Conservation (phyloP, 1,140 invertebrate species). For the Orius insidiosus region DNA sequence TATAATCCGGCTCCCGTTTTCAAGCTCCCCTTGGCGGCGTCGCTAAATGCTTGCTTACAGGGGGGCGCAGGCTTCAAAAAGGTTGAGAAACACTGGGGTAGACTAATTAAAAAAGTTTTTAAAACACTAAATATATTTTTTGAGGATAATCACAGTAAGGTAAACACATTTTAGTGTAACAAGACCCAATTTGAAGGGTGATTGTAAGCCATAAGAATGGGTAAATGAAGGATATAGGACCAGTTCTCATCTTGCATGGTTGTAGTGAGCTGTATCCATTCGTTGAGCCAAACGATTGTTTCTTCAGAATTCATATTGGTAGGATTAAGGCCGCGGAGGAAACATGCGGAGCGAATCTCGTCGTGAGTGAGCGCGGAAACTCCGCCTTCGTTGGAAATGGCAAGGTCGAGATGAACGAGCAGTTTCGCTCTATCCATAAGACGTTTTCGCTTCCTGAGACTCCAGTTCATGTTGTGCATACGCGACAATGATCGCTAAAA, state of each 20-base stretch:
- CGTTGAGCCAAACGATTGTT: constrained; percentile 51
- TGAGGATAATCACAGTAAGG: background rate
- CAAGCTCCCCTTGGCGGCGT: no score
- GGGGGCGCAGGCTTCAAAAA: no score
- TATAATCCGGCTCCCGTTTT: no score
- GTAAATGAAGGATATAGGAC: constrained; percentile 64
- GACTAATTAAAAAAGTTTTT: no score
- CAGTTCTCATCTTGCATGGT: constrained; percentile 43
- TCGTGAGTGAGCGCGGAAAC: constrained; percentile 38
- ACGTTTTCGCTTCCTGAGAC: constrained; percentile 36
- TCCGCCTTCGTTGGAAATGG: constrained; percentile 60
- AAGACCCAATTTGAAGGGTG: constrained; percentile 62
- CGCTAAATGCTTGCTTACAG: no score
- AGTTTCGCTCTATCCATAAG: constrained; percentile 49
- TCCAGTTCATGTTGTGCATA: constrained; percentile 45
- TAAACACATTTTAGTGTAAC: constrained; percentile 24
- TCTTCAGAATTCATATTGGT: constrained; percentile 47
- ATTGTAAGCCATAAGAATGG: constrained; percentile 68
- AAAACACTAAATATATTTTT: no score
- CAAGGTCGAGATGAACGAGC: constrained; percentile 57
- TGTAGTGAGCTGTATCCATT: constrained; percentile 54
- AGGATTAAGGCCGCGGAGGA: constrained; percentile 51
- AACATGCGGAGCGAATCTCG: constrained; percentile 45
- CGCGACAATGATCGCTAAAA: constrained; percentile 51
- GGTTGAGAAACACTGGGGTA: no score